Conservation (phyloP, 2,888 invertebrate species). For the Margaritifera margaritifera region DNA sequence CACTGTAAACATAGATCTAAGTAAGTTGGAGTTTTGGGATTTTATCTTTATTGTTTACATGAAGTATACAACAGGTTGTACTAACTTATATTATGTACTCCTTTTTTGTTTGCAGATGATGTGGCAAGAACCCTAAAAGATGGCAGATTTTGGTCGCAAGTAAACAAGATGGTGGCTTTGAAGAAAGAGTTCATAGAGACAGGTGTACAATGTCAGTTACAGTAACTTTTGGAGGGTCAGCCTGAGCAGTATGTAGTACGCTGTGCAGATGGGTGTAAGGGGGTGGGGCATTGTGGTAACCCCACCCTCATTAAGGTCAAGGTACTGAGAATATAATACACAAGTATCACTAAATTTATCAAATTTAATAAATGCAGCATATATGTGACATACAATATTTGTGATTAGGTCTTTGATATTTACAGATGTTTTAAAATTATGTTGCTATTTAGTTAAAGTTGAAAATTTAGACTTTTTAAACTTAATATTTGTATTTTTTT, state of each 20-base stretch:
- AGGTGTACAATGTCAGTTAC: constrained; percentile 33
- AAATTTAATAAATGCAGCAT: not conserved
- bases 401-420: too few relatives aligned
- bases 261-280: constrained; percentile 53
- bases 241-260: constrained; percentile 48
- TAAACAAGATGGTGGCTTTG: constrained; percentile 48
- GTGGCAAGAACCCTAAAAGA: constrained; percentile 49
- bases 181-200: constrained; percentile 29
- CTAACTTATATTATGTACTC: too few relatives aligned
- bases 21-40: too few relatives aligned
- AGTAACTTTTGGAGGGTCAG: constrained; percentile 50
- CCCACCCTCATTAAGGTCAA: constrained; percentile 46
- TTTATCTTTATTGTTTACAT: too few relatives aligned
- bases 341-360: not conserved
- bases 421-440: too few relatives aligned
- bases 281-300: constrained; percentile 49
- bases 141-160: constrained; percentile 51
- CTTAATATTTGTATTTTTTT: too few relatives aligned
- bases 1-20: too few relatives aligned
- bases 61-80: too few relatives aligned
- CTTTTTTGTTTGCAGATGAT: constrained; percentile 41
- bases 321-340: constrained; percentile 16
- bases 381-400: not conserved
- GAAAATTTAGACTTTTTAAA: too few relatives aligned
- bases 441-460: too few relatives aligned